phyloP scores from a whole-genome alignment of 2,888 invertebrate species.

The Sminthurinus aureus region DNA sequence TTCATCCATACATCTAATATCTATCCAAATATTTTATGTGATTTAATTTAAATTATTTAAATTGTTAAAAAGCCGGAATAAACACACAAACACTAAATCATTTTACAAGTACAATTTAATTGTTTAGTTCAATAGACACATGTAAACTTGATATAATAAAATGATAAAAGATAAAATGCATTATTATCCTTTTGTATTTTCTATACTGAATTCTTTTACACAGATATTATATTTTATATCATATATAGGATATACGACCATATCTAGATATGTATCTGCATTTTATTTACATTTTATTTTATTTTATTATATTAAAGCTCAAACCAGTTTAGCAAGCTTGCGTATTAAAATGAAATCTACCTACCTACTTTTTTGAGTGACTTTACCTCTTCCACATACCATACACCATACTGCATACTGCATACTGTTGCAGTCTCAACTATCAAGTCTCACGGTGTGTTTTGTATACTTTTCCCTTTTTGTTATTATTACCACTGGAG shows the following conservation, averaged over 20 bases:
- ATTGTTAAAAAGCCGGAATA: neutral
- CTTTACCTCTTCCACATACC: neutral
- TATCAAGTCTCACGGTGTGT: too few relatives aligned
- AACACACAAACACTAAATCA: neutral
- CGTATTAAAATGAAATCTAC: neutral
- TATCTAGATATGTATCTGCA: neutral
- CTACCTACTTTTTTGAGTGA: neutral
- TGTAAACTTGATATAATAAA: neutral
- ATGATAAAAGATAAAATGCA: too few relatives aligned
- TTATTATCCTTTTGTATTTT: too few relatives aligned
- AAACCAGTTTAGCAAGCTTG: neutral
- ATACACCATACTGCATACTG: neutral
- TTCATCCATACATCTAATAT: neutral
- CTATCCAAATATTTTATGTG: neutral
- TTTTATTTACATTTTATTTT: conserved; percentile 1
- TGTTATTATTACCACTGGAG: neutral
- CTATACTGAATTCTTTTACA: too few relatives aligned
- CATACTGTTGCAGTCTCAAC: neutral
- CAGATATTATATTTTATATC: too few relatives aligned
- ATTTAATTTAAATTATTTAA: neutral
- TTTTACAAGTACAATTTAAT: neutral
- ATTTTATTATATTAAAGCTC: neutral
- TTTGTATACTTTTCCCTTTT: too few relatives aligned
- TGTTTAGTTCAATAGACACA: neutral
- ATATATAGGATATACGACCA: neutral